Conservation (phyloP, 2,888 invertebrate species). For the Thera obeliscata region DNA sequence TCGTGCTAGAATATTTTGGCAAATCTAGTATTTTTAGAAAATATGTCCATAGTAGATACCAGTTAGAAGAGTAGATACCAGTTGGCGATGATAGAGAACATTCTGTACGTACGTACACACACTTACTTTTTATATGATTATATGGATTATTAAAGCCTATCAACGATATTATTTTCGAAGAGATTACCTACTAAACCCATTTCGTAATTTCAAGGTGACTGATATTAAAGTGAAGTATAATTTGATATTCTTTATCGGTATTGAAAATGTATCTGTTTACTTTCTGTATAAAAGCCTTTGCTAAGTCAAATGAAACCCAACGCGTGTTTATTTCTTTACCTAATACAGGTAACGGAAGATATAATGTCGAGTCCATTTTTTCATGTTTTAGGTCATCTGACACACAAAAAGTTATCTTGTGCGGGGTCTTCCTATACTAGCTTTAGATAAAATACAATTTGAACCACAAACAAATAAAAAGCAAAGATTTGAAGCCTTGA, state of each 20-base stretch:
- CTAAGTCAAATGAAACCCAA: background rate
- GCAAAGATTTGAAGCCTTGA: background rate
- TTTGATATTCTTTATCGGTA: slow-evolving; percentile 6
- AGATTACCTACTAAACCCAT: slow-evolving; percentile 13
- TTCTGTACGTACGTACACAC: no score
- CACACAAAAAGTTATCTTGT: no score
- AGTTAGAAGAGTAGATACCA: no score
- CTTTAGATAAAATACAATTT: background rate
- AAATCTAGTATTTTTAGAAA: no score
- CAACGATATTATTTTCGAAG: slow-evolving; percentile 13
- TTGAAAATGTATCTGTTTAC: slow-evolving; percentile 10
- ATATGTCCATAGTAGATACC: no score
- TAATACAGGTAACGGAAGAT: no score
- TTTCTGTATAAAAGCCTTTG: background rate
- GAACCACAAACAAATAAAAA: background rate
- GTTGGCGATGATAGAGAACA: no score
- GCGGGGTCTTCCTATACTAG: no score
- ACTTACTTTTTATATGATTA: background rate
- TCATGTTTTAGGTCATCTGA: no score
- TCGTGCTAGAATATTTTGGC: no score
- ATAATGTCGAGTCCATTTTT: no score
- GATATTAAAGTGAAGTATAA: slow-evolving; percentile 11
- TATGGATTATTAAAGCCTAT: background rate
- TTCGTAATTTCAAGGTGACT: slow-evolving; percentile 15
- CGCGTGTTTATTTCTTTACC: background rate